Percentiles rank a stretch among this genome's conserved stretches.
These are phyloP conservation scores for Catocala nupta DNA, from an alignment of 2,888 invertebrate species.

Conservation along the genomic window DNA sequence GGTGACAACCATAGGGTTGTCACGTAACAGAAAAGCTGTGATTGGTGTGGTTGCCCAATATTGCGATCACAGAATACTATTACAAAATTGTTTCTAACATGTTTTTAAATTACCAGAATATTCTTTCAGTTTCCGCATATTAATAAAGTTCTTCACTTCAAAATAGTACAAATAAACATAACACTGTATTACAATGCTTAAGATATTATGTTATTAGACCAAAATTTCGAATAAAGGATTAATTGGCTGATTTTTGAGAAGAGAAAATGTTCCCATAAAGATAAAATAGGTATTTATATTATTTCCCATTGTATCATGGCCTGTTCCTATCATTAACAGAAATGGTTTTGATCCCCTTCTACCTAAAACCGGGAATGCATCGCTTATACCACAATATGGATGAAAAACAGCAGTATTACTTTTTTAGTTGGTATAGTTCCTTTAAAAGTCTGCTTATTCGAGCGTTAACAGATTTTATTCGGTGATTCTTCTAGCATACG, in stretches of 20 bases:
- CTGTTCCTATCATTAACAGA: slow-evolving; percentile 78
- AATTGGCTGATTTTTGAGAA: slow-evolving; percentile 66
- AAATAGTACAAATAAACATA: slow-evolving; percentile 20
- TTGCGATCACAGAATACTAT: neutral
- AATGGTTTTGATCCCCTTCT: slow-evolving; percentile 60
- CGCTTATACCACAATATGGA: slow-evolving; percentile 66
- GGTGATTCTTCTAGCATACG: too few relatives aligned
- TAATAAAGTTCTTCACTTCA: slow-evolving; percentile 17
- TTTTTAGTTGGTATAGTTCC: neutral
- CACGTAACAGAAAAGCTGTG: neutral
- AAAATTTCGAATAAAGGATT: slow-evolving; percentile 63
- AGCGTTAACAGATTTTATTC: slow-evolving; percentile 6
- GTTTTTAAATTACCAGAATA: slow-evolving; percentile 11
- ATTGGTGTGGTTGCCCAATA: neutral
- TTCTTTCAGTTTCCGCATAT: slow-evolving; percentile 53
- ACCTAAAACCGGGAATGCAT: slow-evolving; percentile 74
- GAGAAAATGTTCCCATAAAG: slow-evolving; percentile 64
- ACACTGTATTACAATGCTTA: slow-evolving; percentile 42
- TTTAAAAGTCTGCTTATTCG: neutral
- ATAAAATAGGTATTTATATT: slow-evolving; percentile 76
- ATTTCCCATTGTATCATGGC: slow-evolving; percentile 79
- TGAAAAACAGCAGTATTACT: slow-evolving; percentile 31
- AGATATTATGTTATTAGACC: slow-evolving; percentile 69
- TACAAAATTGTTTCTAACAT: slow-evolving; percentile 5
- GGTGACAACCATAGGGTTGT: neutral